Conservation (phyloP, 1,140 invertebrate species). For the Spodoptera frugiperda region DNA sequence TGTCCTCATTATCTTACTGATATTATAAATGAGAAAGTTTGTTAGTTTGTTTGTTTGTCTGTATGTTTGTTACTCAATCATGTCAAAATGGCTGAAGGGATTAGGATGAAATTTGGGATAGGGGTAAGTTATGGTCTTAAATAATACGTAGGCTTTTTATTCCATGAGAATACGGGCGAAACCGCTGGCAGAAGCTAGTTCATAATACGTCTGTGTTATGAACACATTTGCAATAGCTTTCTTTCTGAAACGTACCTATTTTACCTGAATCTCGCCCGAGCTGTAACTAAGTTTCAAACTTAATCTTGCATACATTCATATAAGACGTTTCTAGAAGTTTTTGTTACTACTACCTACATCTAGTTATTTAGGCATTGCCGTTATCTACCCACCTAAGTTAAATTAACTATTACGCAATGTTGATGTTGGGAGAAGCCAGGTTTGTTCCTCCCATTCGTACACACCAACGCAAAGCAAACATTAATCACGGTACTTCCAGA, state of each 20-base stretch:
- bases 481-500: slow-evolving; percentile 38
- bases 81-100: too few species aligned
- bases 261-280: background rate
- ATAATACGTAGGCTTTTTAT: too few species aligned
- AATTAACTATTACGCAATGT: slow-evolving; percentile 15
- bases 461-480: slow-evolving; percentile 23
- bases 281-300: slow-evolving; percentile 14
- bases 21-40: too few species aligned
- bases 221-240: background rate
- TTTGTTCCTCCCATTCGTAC: slow-evolving; percentile 13
- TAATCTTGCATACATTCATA: slow-evolving; percentile 6
- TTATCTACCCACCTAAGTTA: slow-evolving; percentile 2
- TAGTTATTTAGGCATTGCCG: background rate
- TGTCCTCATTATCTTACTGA: background rate
- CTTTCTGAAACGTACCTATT: background rate
- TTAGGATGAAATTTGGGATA: too few species aligned
- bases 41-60: too few species aligned
- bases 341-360: slow-evolving; percentile 14
- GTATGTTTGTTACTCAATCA: too few species aligned
- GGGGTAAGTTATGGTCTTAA: too few species aligned
- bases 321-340: slow-evolving; percentile 12
- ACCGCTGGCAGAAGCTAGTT: too few species aligned
- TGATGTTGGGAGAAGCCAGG: slow-evolving; percentile 14
- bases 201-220: background rate
- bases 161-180: too few species aligned